Base-by-base conservation (phyloP, 2,797 vertebrate genomes). In the Dipus sagitta region DNA sequence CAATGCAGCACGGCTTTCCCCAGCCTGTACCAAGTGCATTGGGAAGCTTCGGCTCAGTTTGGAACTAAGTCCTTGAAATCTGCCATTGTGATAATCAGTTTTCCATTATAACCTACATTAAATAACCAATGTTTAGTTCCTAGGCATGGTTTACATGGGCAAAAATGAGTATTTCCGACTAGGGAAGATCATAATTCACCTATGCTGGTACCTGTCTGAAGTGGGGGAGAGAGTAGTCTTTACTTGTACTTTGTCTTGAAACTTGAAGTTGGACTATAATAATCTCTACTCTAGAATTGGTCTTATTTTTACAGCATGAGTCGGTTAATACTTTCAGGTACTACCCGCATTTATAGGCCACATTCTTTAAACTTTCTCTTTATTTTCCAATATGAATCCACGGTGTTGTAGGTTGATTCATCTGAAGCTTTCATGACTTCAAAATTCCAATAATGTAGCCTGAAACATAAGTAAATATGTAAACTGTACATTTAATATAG, bases 1-100 rank as follows among this genome's bases (percentile, higher is more conserved):
- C 98, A 96, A 93, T 96, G 98, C 97, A 97, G 98, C 96, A 98
- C 98, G 98, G 98, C 95, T 98, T 98, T 95, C 97, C 97, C 98
- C 97, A 98, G 96, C 98, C 93, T 96, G 97, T 97, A 98, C 97
- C 98, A 98, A 98, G 98, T 97, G 97, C 98, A 98, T 97, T 91
- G 97, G 98, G 97, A 98, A 97, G 97, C 97, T 98, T 98, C 93
- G 95, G 98, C 98, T 99, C 99, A 99, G 98, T 96, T 98, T 97
- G 96, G 98, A 98, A 98, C 98, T 98, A 98, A 98, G 98, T 99
- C 99, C 98, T 98, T 97, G 97, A 98, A 98, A 98, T 98, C 98
- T 98, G 98, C 98, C 99, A 99, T 99, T 97, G 75, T 97, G 96
- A 97, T 98, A 94, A 90, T 98, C 98, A 98, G 98, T 98, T 98